These are phyloP conservation scores for Acanthosepion lycidas DNA, from an alignment of 2,888 invertebrate genomes.

Conservation along the genomic window DNA sequence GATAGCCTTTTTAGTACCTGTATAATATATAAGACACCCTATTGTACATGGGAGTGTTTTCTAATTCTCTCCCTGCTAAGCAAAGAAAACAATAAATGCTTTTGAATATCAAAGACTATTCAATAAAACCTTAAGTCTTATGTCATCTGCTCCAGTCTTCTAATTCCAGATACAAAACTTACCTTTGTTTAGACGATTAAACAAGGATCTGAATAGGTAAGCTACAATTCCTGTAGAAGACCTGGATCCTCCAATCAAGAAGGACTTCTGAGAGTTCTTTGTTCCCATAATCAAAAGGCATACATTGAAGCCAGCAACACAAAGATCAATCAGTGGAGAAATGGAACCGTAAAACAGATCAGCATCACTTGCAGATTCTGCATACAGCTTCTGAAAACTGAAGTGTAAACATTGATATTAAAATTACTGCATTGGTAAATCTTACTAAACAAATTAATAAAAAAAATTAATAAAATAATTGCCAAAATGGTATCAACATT, in stretches of 20 bases:
- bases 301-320: conserved; percentile 70
- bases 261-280: conserved; percentile 71
- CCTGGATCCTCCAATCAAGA: conserved; percentile 68
- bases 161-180: too few relatives aligned
- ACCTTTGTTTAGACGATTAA: conserved; percentile 51
- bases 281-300: conserved; percentile 70
- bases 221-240: conserved; percentile 66
- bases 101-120: too few relatives aligned
- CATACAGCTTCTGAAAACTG: conserved; percentile 68
- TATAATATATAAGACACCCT: too few relatives aligned
- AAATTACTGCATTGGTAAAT: neutral
- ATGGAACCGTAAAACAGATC: conserved; percentile 67
- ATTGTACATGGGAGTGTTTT: too few relatives aligned
- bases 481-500: neutral
- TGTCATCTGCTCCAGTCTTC: too few relatives aligned
- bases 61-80: too few relatives aligned
- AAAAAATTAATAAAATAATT: neutral
- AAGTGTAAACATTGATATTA: conserved; percentile 39
- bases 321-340: conserved; percentile 67
- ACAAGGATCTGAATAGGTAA: conserved; percentile 68
- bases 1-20: too few relatives aligned
- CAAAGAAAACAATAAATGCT: too few relatives aligned
- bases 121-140: too few relatives aligned
- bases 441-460: neutral
- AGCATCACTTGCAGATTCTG: conserved; percentile 62